Evolutionary conservation across 2,113 vertebrate genomes (phyloP), one percentile per base, ranked within the genome.

Genomic region (Prochilodus magdalenae): DNA sequence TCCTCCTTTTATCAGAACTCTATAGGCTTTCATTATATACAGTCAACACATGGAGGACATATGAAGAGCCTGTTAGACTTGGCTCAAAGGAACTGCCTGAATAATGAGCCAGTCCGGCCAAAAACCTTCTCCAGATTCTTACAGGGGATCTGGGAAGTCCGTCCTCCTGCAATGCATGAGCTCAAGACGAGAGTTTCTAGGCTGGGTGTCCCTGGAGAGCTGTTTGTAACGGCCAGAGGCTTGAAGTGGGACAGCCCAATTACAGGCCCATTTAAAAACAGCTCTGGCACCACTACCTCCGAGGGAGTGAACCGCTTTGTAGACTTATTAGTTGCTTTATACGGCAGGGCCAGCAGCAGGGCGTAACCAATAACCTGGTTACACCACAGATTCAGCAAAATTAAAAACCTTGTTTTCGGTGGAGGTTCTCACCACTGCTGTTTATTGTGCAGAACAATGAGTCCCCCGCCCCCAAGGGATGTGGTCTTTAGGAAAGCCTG

Each of bases 211-310:
- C 81, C 83, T 47, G 55, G 85, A 73, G 77, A 62, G 70, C 69
- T 67, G 73, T 87, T 85, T 82, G 86, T 62, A 66, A 75, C 55
- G 57, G 78, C 73, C 83, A 24, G 53, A 73, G 55, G 75, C 75
- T 70, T 55, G 27, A 66, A 69, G 49, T 77, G 69, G 75, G 74
- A 76, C 75, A 75, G 74, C 66, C 69, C 83, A 84, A 88, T 88
- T 86, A 88, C 83, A 86, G 73, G 71, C 53, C 79, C 71, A 72
- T 84, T 87, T 85, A 79, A 82, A 63, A 29, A 66, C 75, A 13
- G 53, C 75, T 79, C 60, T 77, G 33, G 65, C 74, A 69, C 77
- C 51, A 72, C 76, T 15, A 69, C 80, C 67, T 85, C 63, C 57
- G 33, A 77, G 73, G 53, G 67, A 79, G 63, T 72, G 36, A 57